Conservation (phyloP, 2,888 invertebrate species). For the Epirrhoe alternata region DNA sequence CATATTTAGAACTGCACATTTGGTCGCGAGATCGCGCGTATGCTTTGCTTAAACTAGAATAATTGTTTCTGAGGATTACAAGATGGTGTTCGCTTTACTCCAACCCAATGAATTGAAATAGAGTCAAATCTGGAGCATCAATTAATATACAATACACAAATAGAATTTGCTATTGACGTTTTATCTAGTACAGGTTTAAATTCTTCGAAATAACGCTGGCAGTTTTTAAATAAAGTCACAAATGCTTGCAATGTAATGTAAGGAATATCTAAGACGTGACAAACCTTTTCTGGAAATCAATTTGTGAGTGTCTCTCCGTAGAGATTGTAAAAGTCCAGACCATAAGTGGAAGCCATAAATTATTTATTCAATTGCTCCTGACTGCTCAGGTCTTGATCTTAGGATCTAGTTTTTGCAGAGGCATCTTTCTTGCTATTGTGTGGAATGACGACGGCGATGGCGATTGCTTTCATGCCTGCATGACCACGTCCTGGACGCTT, state of each 20-base stretch:
- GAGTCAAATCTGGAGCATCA: background rate
- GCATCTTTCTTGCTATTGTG: conserved; percentile 50
- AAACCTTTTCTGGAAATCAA: conserved; percentile 19
- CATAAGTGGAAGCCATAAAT: conserved; percentile 34
- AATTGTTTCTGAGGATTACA: conserved; percentile 16
- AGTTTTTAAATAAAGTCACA: background rate
- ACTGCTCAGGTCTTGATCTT: conserved; percentile 39
- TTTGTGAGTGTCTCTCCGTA: conserved; percentile 20
- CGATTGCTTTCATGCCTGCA: conserved; percentile 3
- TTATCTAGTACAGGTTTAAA: background rate
- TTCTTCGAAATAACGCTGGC: background rate
- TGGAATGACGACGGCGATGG: conserved; percentile 43
- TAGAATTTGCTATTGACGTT: background rate
- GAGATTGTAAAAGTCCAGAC: conserved; percentile 26
- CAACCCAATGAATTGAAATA: background rate
- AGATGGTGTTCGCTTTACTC: background rate
- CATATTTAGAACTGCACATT: conserved; percentile 81
- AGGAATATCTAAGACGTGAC: background rate
- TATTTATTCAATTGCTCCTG: conserved; percentile 29
- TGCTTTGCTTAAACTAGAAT: conserved; percentile 55
- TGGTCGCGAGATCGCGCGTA: conserved; percentile 57
- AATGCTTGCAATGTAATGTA: background rate
- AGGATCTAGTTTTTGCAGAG: conserved; percentile 39
- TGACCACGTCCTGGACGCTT: background rate
- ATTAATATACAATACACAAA: background rate